These are phyloP conservation scores for Peromyscus eremicus DNA, from an alignment of 2,797 vertebrate species.

Conservation along the genomic window DNA sequence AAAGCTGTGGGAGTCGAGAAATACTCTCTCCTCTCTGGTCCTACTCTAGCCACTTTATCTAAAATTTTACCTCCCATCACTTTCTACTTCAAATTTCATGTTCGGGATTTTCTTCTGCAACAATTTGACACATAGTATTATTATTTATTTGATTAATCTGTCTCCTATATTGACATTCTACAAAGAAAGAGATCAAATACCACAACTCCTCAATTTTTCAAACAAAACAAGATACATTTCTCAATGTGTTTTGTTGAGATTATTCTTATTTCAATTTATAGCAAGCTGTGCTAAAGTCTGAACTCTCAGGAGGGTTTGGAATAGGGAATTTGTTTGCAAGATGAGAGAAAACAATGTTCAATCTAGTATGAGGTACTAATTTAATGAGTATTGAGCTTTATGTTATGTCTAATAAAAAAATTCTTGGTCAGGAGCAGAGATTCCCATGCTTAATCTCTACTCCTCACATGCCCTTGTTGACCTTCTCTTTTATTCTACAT, in stretches of 20 bases:
- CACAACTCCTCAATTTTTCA: fast-evolving
- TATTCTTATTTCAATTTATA: not conserved
- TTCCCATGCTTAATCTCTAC: not conserved
- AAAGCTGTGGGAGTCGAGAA: not conserved
- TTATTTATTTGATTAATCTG: not conserved
- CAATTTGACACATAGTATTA: not conserved
- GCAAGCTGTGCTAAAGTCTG: not conserved
- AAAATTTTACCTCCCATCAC: not conserved
- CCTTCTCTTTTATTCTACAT: not conserved
- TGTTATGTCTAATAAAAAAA: not conserved
- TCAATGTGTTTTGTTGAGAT: not conserved
- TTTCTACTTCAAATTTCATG: not conserved
- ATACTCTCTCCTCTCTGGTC: not conserved
- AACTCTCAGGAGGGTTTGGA: not conserved
- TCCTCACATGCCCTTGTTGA: not conserved
- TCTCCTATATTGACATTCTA: not conserved
- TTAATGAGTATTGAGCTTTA: not conserved
- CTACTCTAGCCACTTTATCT: not conserved
- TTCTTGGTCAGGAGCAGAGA: not conserved
- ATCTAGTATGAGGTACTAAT: not conserved
- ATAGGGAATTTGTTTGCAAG: not conserved
- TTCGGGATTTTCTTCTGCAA: not conserved
- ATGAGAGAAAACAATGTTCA: not conserved
- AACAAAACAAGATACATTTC: not conserved
- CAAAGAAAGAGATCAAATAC: not conserved